Evolutionary conservation across 2,797 vertebrate species (phyloP), one percentile per base, ranked within the genome.

Genomic region (Crocidura indochinensis): DNA sequence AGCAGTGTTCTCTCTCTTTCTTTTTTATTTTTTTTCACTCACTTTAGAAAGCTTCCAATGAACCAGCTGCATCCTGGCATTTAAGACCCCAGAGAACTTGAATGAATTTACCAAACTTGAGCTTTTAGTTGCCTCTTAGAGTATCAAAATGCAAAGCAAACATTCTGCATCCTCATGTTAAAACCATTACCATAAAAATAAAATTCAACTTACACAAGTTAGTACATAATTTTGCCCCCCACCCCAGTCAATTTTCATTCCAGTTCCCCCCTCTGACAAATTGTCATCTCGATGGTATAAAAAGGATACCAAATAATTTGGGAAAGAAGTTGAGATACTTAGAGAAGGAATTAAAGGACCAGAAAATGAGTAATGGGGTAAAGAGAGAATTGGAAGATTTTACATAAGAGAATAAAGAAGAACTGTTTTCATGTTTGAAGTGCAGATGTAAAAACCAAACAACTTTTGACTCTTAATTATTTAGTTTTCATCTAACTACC

Each of bases 11-110:
- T 22, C 17, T 38, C 38, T 19, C 12, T 79, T 84, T 31, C 20
- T 64, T 76, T 85, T 9, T 80, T 91, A 77, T 87, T 22, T 60
- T 80, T 86, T 9, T 83, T 89, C 7, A 47, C 4, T 81, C 19
- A 47, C 8, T 85, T 93, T 8, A 86, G 27, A 84, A 29, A 85
- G 2, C 85, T 0, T 22, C 15, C 51, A 85, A 7, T 22, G 60
- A 29, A 84, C 64, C n/a, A 77, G 51, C 24, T 75, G 71, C 14
- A 31, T 86, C 31, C 22, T 67, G 67, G 29, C 26, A 26, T 64
- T 96, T 26, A 82, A 51, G 17, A 15, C 29, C 46, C 38, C 10
- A 84, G 76, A 88, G 27, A 83, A n/a, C 20, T 60, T 60, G 56
- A 31, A 17, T 53, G 77, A n/a, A 56, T 81, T 86, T 88, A 68